phyloP scores from a whole-genome alignment of 1,140 invertebrate genomes.

The Conus ventricosus region DNA sequence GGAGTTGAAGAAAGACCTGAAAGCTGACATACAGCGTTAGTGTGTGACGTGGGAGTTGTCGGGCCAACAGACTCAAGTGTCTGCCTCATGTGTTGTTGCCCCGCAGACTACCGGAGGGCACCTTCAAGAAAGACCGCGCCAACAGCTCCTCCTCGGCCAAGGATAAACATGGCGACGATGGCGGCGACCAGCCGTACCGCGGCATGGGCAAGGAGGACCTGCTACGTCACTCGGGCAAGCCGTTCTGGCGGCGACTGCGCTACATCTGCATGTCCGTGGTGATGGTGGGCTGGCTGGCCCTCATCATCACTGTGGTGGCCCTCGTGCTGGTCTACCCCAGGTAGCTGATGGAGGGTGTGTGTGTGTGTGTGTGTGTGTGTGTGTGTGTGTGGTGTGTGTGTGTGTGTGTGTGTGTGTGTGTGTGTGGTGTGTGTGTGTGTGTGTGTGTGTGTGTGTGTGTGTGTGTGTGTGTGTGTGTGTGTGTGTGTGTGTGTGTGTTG shows the following conservation, averaged over 20 bases:
- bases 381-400: too few relatives aligned
- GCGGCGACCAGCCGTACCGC: slow-evolving; percentile 41
- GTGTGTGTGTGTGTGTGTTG: too few relatives aligned
- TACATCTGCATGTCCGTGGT: slow-evolving; percentile 57
- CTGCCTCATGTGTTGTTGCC: background rate
- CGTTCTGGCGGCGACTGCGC: slow-evolving; percentile 56
- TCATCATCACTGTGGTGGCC: slow-evolving; percentile 62
- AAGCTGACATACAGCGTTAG: background rate
- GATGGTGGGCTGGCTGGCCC: slow-evolving; percentile 56
- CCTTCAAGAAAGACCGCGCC: background rate
- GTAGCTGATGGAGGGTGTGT: background rate
- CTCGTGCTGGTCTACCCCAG: slow-evolving; percentile 58
- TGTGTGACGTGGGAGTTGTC: background rate
- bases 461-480: too few relatives aligned
- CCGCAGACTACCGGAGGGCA: background rate
- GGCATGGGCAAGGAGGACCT: slow-evolving; percentile 65
- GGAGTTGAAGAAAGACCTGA: background rate
- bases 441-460: too few relatives aligned
- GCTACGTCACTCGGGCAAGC: slow-evolving; percentile 53
- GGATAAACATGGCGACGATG: slow-evolving; percentile 50
- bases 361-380: too few relatives aligned
- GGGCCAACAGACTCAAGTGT: background rate
- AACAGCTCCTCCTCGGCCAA: background rate
- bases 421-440: too few relatives aligned
- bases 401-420: too few relatives aligned